Percentiles rank a stretch among this genome's conserved stretches.
Conservation (phyloP, 2,888 invertebrate species). For the Pediacus dermestoides region DNA sequence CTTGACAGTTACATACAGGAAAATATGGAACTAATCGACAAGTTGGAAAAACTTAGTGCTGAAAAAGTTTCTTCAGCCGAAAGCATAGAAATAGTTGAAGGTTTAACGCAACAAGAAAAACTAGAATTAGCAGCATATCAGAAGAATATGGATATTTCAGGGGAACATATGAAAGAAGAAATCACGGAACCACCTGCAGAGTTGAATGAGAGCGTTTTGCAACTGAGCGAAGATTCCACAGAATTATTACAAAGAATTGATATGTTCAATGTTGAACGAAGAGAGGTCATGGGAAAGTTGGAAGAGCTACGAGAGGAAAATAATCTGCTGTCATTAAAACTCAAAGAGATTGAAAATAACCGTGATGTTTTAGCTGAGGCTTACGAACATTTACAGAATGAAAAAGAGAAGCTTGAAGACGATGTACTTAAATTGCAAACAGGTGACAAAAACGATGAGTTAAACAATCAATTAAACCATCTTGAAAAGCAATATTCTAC, state of each 20-base stretch:
- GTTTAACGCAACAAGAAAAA: slow-evolving; percentile 67
- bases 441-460: slow-evolving; percentile 43
- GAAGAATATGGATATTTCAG: slow-evolving; percentile 52
- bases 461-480: slow-evolving; percentile 22
- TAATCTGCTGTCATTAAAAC: slow-evolving; percentile 51
- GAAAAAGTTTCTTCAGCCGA: slow-evolving; percentile 73
- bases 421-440: neutral
- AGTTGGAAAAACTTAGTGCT: slow-evolving; percentile 67
- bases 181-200: slow-evolving; percentile 43
- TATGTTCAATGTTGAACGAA: slow-evolving; percentile 63
- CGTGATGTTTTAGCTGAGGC: slow-evolving; percentile 47
- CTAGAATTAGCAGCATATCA: slow-evolving; percentile 67
- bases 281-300: slow-evolving; percentile 68
- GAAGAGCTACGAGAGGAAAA: slow-evolving; percentile 61
- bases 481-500: slow-evolving; percentile 28
- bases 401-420: slow-evolving; percentile 46
- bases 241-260: slow-evolving; percentile 67
- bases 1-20: slow-evolving; percentile 66
- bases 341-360: slow-evolving; percentile 52
- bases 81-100: slow-evolving; percentile 72
- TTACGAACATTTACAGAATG: slow-evolving; percentile 48
- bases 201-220: slow-evolving; percentile 56
- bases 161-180: slow-evolving; percentile 37
- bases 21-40: slow-evolving; percentile 70
- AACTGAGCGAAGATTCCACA: slow-evolving; percentile 60